A percentile compares a stretch with the other conserved stretches of the same genome.
Evolutionary conservation across 92 coral and sea anemone species (phyloP).

Genomic region (Porites lobata): DNA sequence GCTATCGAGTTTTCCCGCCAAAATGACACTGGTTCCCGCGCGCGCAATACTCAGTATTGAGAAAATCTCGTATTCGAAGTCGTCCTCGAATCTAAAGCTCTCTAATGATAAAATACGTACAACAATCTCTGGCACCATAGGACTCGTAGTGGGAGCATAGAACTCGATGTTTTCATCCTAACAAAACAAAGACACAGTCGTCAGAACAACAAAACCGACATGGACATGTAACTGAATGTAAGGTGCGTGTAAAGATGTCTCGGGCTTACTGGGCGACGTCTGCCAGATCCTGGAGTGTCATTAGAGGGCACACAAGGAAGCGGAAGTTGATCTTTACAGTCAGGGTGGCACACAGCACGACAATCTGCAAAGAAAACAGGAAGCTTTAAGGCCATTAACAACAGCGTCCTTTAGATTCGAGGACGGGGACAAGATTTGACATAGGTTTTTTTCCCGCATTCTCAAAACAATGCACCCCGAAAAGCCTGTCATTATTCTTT

Average conservation of each 20-base stretch:
- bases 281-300: conserved; percentile 93
- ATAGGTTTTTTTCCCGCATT: not conserved
- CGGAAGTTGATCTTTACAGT: conserved; percentile 87
- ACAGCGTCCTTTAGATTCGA: no score
- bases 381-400: not conserved
- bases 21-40: no score
- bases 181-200: not conserved
- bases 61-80: no score
- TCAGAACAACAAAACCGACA: not conserved
- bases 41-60: no score
- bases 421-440: not conserved
- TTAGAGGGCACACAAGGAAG: conserved; percentile 91
- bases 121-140: conserved; percentile 95
- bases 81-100: no score
- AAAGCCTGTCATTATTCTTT: no score
- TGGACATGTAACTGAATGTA: no score
- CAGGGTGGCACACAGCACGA: conserved; percentile 97
- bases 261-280: conserved; percentile 69
- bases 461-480: no score
- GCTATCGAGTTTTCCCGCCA: no score
- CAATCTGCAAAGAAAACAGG: conserved; percentile 68
- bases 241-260: not conserved
- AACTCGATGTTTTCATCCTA: conserved; percentile 96
- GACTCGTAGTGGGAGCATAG: conserved; percentile 90
- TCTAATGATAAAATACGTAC: conserved; percentile 59